Conservation (phyloP, 2,888 invertebrate species). For the Drosophila formosana region DNA sequence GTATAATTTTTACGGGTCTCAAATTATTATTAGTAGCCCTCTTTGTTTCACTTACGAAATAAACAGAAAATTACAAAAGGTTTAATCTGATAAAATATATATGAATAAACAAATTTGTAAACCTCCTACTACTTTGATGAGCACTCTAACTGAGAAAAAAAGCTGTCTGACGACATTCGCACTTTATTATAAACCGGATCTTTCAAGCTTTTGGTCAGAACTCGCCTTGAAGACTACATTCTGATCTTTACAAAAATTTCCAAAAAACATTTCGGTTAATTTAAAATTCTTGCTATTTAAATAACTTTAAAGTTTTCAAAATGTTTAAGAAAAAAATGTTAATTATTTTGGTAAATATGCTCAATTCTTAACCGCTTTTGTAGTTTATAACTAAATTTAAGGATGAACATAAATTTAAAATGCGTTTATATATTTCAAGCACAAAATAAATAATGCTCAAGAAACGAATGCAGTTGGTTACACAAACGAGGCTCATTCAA, state of each 20-base stretch:
- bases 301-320: no score
- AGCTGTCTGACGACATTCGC: slow-evolving; percentile 6
- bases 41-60: no score
- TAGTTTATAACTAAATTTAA: not conserved
- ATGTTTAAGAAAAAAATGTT: not conserved
- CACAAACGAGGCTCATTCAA: slow-evolving; percentile 18
- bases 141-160: slow-evolving; percentile 10
- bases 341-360: not conserved
- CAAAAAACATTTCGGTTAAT: not conserved
- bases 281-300: not conserved
- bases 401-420: slow-evolving; percentile 2
- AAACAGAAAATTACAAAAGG: not conserved
- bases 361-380: no score
- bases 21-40: no score
- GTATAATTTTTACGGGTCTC: not conserved
- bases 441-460: slow-evolving; percentile 9
- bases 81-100: not conserved
- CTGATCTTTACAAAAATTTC: not conserved
- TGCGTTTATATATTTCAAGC: slow-evolving; percentile 27
- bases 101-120: slow-evolving; percentile 3
- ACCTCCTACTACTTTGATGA: slow-evolving; percentile 1
- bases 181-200: slow-evolving; percentile 31
- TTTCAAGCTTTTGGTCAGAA: slow-evolving; percentile 6
- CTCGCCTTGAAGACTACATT: slow-evolving; percentile 5
- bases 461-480: slow-evolving; percentile 14